Evolutionary conservation across 2,113 vertebrate species (phyloP).

Genomic region (Trinectes maculatus): DNA sequence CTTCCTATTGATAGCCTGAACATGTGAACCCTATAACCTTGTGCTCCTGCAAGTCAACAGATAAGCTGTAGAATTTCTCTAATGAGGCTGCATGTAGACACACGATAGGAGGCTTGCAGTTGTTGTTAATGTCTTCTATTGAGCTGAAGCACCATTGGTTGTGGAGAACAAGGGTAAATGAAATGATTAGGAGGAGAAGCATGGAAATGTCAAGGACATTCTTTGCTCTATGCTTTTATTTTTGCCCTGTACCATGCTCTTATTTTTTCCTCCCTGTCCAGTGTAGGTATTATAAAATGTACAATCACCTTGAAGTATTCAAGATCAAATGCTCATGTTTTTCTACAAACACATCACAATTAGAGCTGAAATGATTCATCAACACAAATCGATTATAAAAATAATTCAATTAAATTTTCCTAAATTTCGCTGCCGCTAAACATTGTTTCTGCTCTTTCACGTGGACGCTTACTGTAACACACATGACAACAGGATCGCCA

Average conservation of each 20-base stretch:
- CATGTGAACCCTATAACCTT: constrained; percentile 42
- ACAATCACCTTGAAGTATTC: not conserved
- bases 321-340: constrained; percentile 1
- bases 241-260: not conserved
- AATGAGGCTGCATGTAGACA: constrained; percentile 40
- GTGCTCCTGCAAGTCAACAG: constrained; percentile 23
- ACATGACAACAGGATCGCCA: too few species aligned
- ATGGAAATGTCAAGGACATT: constrained; percentile 24
- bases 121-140: constrained; percentile 26
- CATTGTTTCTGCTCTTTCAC: too few species aligned
- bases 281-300: not conserved
- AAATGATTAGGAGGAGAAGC: constrained; percentile 1
- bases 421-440: too few species aligned
- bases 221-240: not conserved
- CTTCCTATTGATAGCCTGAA: constrained; percentile 38
- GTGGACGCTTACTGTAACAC: too few species aligned
- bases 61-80: constrained; percentile 51
- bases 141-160: constrained; percentile 23
- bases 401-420: too few species aligned
- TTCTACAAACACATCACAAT: not conserved
- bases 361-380: too few species aligned
- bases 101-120: constrained; percentile 20
- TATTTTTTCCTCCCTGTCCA: not conserved
- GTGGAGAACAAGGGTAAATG: constrained; percentile 8
- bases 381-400: too few species aligned